Evolutionary conservation across 2,888 invertebrate species (phyloP), one percentile per base, ranked within the genome.

Genomic region (Lymantria monacha): DNA sequence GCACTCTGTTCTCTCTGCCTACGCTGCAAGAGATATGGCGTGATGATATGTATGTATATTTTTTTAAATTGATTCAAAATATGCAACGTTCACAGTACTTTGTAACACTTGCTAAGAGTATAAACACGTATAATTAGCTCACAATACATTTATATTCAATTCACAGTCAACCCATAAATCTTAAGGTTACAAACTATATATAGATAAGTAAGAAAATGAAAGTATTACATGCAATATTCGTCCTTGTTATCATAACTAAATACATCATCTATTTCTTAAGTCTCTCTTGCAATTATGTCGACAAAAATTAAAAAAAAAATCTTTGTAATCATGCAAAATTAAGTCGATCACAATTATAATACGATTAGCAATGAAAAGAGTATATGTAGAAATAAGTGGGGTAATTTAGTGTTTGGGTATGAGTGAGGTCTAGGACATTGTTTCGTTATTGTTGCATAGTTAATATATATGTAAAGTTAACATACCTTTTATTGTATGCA

Each of bases 361-460:
- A 40, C 15, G 11, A 51, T 51, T 54, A 62, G 40, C 41, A 43
- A 43, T 36, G 31, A 54, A 50, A 63, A 38, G 15, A 55, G 10
- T 13, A 22, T 30, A 36, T 63, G 55, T 41, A 31, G 40, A 49
- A 53, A 54, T 37, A 15, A 9, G 13, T 49, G 43, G 43, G 33
- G 41, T 41, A 55, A 51, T 48, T 42, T 51, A 15, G 15, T 22
- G 3, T 8, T 12, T 33, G 15, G 9, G 12, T 38, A 30, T n/a
- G 36, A 22, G 36, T 33, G 33, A 3, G 15, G 49, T 46, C 45
- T 55, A 50, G 51, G 55, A 50, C 51, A 47, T 14, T 7, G 46
- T 51, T 40, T 5, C 22, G n/a, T 15, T 41, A 13, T 55, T 55
- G 48, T 50, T n/a, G 45, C 42, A 57, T 31, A 49, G 30, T 42